Percentiles rank a stretch among this genome's conserved stretches.
Evolutionary conservation across 35 echinoderm and acorn worm species (phyloP).

Genomic region (Hemicentrotus pulcherrimus): DNA sequence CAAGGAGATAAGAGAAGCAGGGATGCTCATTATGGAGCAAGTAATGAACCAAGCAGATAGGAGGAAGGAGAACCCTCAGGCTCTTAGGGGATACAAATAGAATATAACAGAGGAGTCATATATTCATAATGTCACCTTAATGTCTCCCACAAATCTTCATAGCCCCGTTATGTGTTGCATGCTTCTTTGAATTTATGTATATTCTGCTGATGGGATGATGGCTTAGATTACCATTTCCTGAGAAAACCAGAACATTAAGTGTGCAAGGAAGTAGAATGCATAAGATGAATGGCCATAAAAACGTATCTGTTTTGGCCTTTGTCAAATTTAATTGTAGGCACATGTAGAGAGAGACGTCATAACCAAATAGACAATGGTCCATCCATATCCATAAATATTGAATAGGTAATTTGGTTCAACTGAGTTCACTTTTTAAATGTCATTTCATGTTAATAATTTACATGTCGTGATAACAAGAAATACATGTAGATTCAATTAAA

Average conservation of each 20-base stretch:
- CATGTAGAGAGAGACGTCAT: not conserved
- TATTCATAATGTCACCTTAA: not conserved
- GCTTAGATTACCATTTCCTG: too few species aligned
- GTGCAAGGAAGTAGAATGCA: not conserved
- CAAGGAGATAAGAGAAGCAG: constrained; percentile 10
- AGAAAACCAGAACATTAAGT: not conserved
- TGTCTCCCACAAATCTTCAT: not conserved
- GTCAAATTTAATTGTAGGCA: too few species aligned
- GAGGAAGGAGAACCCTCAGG: not conserved
- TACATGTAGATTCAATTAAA: too few species aligned
- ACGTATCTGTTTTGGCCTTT: not conserved
- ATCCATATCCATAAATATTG: too few species aligned
- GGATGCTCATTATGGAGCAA: not conserved
- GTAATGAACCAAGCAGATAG: not conserved
- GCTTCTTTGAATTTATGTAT: not conserved
- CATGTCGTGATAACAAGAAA: too few species aligned
- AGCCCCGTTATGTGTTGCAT: not conserved
- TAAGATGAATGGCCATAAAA: not conserved
- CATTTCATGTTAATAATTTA: too few species aligned
- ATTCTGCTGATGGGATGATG: not conserved
- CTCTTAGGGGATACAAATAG: not conserved
- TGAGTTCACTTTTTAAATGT: too few species aligned
- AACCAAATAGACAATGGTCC: not conserved
- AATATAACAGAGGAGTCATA: not conserved
- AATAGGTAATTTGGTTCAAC: too few species aligned